phyloP scores from a whole-genome alignment of 64 coral and sea anemone species.

The Stichodactyla helianthus region DNA sequence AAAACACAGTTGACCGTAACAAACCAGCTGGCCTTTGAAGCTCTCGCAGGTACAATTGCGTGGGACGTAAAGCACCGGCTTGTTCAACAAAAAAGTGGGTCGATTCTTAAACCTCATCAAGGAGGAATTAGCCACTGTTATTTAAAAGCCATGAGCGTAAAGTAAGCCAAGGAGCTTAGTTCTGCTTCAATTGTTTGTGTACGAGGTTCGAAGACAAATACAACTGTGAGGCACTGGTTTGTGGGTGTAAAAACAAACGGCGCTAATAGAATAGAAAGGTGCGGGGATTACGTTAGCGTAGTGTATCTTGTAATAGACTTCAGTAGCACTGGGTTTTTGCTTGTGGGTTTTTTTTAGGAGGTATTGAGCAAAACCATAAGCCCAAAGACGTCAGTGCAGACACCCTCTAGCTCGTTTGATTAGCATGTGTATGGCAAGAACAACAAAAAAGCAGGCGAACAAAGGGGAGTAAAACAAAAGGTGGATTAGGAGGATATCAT shows the following conservation, averaged over 20 bases:
- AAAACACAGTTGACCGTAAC: neutral
- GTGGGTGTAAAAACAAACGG: neutral
- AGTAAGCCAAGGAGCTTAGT: neutral
- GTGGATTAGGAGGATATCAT: neutral
- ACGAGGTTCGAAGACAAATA: neutral
- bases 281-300: no score
- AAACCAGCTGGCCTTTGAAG: neutral
- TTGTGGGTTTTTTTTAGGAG: neutral
- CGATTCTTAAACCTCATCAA: neutral
- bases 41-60: neutral
- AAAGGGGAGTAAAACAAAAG: neutral
- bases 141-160: neutral
- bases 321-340: no score
- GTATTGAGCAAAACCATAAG: neutral
- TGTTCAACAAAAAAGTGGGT: neutral
- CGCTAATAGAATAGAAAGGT: neutral
- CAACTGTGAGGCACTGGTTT: neutral
- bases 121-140: neutral
- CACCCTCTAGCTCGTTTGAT: neutral
- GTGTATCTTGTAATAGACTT: neutral
- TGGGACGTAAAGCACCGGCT: neutral
- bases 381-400: neutral
- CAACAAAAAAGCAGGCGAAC: no score
- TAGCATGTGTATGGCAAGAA: neutral
- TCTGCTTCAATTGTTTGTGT: neutral